phyloP scores from a whole-genome alignment of 2,113 vertebrate species.

The Hippocampus abdominalis region DNA sequence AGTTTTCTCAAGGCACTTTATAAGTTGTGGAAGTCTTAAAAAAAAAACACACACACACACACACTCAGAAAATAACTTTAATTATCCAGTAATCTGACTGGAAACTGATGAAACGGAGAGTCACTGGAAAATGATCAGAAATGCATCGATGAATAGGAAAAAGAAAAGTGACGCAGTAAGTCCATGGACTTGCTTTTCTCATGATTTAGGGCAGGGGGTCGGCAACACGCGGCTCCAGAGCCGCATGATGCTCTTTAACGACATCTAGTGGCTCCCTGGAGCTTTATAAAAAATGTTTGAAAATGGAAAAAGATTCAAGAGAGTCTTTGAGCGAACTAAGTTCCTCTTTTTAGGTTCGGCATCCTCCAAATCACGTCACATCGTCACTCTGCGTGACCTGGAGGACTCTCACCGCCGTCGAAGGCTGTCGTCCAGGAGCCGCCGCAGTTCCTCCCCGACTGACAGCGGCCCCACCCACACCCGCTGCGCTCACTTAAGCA shows the following conservation, averaged over 20 bases:
- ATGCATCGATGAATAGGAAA: too few relatives aligned
- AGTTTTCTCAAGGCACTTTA: neutral
- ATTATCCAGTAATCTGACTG: too few relatives aligned
- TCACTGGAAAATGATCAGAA: too few relatives aligned
- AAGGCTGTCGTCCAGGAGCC: conserved; percentile 70
- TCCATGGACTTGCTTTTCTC: too few relatives aligned
- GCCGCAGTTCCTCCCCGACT: conserved; percentile 69
- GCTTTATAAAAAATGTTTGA: too few relatives aligned
- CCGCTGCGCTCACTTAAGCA: conserved; percentile 56
- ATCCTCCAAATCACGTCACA: conserved; percentile 75
- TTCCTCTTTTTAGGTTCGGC: conserved; percentile 18
- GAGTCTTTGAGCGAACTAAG: neutral
- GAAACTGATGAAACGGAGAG: too few relatives aligned
- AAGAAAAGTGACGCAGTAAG: too few relatives aligned
- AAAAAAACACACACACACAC: neutral
- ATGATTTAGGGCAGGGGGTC: too few relatives aligned
- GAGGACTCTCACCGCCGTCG: conserved; percentile 77
- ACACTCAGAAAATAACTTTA: neutral
- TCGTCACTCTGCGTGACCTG: conserved; percentile 81
- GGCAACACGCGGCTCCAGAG: too few relatives aligned
- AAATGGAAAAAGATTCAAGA: too few relatives aligned
- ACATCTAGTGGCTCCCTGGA: too few relatives aligned
- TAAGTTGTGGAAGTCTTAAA: neutral
- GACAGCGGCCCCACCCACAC: conserved; percentile 50
- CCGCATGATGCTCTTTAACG: too few relatives aligned